Evolutionary conservation across 2,113 vertebrate genomes (phyloP), one percentile per base, ranked within the genome.

Genomic region (Lates calcarifer): DNA sequence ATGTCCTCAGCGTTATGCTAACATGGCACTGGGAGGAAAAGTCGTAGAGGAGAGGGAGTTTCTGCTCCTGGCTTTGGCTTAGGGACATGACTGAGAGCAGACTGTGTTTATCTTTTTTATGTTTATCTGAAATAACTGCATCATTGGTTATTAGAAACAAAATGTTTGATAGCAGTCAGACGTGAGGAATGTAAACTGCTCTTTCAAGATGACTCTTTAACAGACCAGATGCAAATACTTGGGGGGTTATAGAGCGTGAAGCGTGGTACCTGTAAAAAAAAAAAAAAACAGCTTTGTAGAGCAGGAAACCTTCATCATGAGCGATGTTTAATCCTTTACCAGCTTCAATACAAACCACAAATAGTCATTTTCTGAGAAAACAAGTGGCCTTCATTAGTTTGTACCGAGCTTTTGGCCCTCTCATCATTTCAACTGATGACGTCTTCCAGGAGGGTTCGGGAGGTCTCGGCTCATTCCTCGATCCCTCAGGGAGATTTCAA

Each of bases 131-230:
- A 70, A 79, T 81, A 69, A 63, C 79, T 26, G 85, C 83, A 82
- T 90, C 81, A 43, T 56, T 41, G 86, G 51, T 82, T 81, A 79
- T 81, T 43, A 64, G 71, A 88, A 56, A 65, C 67, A 68, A 60
- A 65, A 80, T 81, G 81, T 88, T 77, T 81, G 79, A 84, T 85
- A 49, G 64, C 56, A 58, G 74, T 11, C 57, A 74, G 78, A 86
- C 79, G 49, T 0, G 12, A 47, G 87, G 89, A 90, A 90, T 91
- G 87, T 90, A 88, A 90, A 88, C 87, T n/a, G 24, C 29, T 24
- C 70, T 84, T 69, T 49, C 70, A 62, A n/a, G 5, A 33, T 2
- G 57, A 43, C 56, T 76, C 45, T 72, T 87, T 6, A 13, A 29
- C 55, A 18, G 65, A 68, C 71, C 89, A 91, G 65, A 85, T 70